Percentiles rank a stretch among this genome's conserved stretches.
phyloP scores from a whole-genome alignment of 2,888 invertebrate genomes.

The Nineta flava region DNA sequence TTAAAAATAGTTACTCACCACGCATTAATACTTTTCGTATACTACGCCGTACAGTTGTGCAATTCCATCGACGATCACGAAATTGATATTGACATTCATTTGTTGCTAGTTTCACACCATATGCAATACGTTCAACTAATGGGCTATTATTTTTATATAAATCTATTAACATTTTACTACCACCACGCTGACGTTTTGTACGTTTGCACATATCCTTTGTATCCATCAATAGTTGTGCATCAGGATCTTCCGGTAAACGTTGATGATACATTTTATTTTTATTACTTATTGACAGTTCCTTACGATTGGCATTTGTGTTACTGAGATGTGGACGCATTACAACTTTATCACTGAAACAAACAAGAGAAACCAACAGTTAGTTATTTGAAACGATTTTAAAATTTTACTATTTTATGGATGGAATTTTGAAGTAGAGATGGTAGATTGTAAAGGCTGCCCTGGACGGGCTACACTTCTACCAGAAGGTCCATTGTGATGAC shows the following conservation, averaged over 20 bases:
- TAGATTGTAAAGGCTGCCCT: no score
- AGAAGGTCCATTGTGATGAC: no score
- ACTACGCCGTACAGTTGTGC: slow-evolving; percentile 63
- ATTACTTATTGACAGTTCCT: no score
- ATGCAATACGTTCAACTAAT: slow-evolving; percentile 66
- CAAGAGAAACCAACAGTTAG: no score
- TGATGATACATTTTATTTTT: not conserved
- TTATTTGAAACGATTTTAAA: no score
- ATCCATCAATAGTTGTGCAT: slow-evolving; percentile 75
- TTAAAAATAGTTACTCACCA: slow-evolving; percentile 39
- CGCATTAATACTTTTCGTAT: slow-evolving; percentile 71
- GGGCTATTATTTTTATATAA: slow-evolving; percentile 73
- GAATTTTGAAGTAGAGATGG: no score
- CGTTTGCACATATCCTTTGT: slow-evolving; percentile 80
- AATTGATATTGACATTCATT: slow-evolving; percentile 81
- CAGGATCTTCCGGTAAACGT: slow-evolving; percentile 26
- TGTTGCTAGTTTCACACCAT: slow-evolving; percentile 68
- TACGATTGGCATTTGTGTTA: no score
- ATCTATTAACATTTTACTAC: slow-evolving; percentile 48
- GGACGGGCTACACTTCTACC: no score
- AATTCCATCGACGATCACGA: slow-evolving; percentile 75
- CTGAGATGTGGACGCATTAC: no score
- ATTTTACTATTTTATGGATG: no score
- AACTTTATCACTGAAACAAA: no score
- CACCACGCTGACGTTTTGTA: slow-evolving; percentile 36